Percentiles rank a stretch among this genome's conserved stretches.
Conservation (phyloP, 2,888 invertebrate genomes). For the Geophilus truncorum region DNA sequence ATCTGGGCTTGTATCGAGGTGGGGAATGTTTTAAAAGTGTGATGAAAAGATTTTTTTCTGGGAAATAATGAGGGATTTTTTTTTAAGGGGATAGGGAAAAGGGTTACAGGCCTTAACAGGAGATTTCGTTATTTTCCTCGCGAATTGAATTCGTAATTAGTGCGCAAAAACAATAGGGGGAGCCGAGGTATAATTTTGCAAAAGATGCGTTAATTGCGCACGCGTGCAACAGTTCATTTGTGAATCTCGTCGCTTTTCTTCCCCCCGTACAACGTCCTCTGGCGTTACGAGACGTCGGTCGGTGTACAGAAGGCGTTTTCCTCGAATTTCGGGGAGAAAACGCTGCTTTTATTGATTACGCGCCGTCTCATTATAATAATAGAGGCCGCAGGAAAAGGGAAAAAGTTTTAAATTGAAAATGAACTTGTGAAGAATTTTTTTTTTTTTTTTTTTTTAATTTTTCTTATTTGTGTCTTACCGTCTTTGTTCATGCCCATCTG, state of each 20-base stretch:
- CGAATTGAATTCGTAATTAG: not conserved
- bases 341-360: not conserved
- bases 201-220: not conserved
- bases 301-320: not conserved
- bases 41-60: not conserved
- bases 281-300: too few relatives aligned
- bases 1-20: not conserved
- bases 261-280: not conserved
- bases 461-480: slow-evolving; percentile 61
- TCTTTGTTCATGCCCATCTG: slow-evolving; percentile 99
- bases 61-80: not conserved
- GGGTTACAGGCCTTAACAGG: too few relatives aligned
- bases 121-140: not conserved
- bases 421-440: not conserved
- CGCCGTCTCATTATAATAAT: not conserved
- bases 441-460: not conserved
- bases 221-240: not conserved
- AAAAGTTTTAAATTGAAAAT: not conserved
- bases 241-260: not conserved
- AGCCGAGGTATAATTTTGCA: not conserved
- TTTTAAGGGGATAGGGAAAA: not conserved
- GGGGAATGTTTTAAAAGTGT: not conserved
- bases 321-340: not conserved
- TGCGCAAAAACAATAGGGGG: not conserved
- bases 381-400: not conserved